Evolutionary conservation across 2,888 invertebrate species (phyloP).

Genomic region (Erebia epiphron): DNA sequence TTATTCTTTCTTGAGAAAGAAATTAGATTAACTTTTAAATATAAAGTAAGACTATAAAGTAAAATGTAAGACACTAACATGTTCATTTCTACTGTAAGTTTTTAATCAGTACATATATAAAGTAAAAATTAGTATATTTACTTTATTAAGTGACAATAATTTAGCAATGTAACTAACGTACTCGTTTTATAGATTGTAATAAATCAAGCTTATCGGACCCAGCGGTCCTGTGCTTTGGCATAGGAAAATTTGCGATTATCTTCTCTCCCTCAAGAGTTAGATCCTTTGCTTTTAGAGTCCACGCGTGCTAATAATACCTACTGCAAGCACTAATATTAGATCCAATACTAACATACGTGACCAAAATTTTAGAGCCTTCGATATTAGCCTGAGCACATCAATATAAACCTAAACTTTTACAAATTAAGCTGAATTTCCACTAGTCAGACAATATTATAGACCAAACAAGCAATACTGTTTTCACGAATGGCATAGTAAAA

Average conservation of each 20-base stretch:
- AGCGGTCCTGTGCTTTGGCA: neutral
- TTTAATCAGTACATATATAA: too few species aligned
- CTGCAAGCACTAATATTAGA: constrained; percentile 62
- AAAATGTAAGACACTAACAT: too few species aligned
- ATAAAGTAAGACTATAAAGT: too few species aligned
- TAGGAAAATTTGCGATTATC: neutral
- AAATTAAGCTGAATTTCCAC: constrained; percentile 1
- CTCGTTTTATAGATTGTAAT: too few species aligned
- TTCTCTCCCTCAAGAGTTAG: neutral
- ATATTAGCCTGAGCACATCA: constrained; percentile 26
- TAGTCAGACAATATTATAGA: neutral
- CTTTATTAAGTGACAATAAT: too few species aligned
- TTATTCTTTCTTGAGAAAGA: too few species aligned
- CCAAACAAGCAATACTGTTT: too few species aligned
- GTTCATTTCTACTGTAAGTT: too few species aligned
- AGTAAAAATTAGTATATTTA: too few species aligned
- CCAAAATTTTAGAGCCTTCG: constrained; percentile 52
- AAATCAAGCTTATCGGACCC: neutral
- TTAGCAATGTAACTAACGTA: too few species aligned
- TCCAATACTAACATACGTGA: constrained; percentile 63
- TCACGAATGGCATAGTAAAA: too few species aligned
- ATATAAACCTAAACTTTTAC: neutral
- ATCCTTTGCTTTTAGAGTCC: constrained; percentile 2
- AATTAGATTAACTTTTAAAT: too few species aligned
- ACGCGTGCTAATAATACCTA: constrained; percentile 57